Evolutionary conservation across 2,797 vertebrate species (phyloP).

Genomic region (Gymnocypris eckloni): DNA sequence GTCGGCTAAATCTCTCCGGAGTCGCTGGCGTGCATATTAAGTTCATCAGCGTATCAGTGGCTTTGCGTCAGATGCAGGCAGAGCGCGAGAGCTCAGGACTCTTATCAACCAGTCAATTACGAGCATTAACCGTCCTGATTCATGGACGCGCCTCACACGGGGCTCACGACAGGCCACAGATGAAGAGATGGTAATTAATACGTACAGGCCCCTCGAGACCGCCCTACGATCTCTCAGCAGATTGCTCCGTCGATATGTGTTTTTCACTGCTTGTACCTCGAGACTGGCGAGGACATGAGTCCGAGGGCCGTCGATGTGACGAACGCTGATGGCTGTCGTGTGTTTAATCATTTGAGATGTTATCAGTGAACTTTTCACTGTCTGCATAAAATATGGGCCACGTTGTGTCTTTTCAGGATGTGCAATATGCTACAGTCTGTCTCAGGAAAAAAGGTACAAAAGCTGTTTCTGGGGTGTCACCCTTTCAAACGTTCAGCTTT

Average conservation of each 20-base stretch:
- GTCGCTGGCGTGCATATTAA: conserved; percentile 43
- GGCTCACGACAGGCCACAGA: conserved; percentile 39
- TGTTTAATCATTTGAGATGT: neutral
- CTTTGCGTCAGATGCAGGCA: conserved; percentile 23
- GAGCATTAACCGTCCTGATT: conserved; percentile 45
- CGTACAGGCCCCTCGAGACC: conserved; percentile 67
- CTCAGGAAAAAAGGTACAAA: neutral
- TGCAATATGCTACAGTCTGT: neutral
- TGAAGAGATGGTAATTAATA: conserved; percentile 80
- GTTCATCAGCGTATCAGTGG: conserved; percentile 1
- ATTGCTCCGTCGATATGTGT: conserved; percentile 73
- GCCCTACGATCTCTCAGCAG: conserved; percentile 71
- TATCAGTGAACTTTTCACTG: neutral
- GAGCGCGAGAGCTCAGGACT: conserved; percentile 22
- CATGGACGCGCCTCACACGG: conserved; percentile 22
- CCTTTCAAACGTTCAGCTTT: neutral
- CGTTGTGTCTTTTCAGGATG: neutral
- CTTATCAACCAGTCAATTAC: conserved; percentile 54
- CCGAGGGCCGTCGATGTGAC: neutral
- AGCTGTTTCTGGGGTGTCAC: neutral
- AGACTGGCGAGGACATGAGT: neutral
- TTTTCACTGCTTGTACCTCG: neutral
- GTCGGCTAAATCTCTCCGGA: conserved; percentile 24
- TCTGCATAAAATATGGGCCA: neutral
- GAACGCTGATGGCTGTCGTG: too few relatives aligned